Conservation (phyloP, 2,888 invertebrate genomes). For the Nephrotoma flavescens region DNA sequence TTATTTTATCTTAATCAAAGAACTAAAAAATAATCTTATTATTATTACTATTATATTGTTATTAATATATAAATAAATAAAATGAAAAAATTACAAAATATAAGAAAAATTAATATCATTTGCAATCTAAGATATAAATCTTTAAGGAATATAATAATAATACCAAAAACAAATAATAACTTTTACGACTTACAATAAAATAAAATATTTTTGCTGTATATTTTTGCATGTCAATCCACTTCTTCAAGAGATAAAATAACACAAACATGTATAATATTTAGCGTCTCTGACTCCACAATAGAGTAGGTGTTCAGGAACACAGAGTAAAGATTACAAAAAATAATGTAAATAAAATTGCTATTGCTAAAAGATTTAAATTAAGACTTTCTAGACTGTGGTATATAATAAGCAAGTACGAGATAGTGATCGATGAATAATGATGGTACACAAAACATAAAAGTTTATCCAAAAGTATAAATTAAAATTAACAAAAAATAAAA, state of each 20-base stretch:
- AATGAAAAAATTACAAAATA: background rate
- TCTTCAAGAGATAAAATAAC: background rate
- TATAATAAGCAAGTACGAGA: background rate
- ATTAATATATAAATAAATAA: background rate
- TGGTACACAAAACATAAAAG: background rate
- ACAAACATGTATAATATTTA: background rate
- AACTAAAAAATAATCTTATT: background rate
- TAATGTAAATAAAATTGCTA: background rate
- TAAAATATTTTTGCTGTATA: background rate
- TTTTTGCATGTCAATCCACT: background rate
- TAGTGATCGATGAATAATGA: background rate
- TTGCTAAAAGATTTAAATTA: background rate
- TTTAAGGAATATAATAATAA: background rate
- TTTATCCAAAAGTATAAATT: background rate
- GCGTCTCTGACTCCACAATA: background rate
- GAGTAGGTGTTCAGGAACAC: background rate
- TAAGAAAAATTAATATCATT: background rate
- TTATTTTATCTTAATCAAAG: background rate
- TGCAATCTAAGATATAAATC: background rate
- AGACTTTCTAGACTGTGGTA: background rate
- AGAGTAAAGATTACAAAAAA: background rate
- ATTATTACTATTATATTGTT: background rate
- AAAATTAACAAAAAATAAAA: background rate
- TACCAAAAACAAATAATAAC: background rate
- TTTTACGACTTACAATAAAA: background rate